A percentile compares a stretch with the other conserved stretches of the same genome.
phyloP scores from a whole-genome alignment of 2,888 invertebrate genomes.

The Scaptomyza caliginosa region DNA sequence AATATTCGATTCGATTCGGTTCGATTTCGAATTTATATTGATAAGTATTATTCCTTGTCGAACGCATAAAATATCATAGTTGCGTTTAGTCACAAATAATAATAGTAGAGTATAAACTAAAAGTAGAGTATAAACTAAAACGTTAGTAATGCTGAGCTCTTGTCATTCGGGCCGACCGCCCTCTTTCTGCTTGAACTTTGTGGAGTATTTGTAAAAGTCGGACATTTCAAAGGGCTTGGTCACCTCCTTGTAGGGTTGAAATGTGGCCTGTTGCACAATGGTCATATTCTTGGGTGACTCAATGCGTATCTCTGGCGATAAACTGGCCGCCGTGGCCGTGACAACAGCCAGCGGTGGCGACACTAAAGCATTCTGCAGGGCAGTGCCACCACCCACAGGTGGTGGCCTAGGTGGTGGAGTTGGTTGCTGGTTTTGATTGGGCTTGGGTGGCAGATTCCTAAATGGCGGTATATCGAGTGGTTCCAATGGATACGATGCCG shows the following conservation, averaged over 20 bases:
- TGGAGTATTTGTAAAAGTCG: slow-evolving; percentile 98
- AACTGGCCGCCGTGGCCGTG: slow-evolving; percentile 42
- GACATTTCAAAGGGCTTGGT: slow-evolving; percentile 99
- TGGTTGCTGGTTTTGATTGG: slow-evolving; percentile 67
- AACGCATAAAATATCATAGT: slow-evolving; percentile 17
- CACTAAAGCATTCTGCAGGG: slow-evolving; percentile 50
- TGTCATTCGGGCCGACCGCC: slow-evolving; percentile 65
- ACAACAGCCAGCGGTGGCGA: slow-evolving; percentile 55
- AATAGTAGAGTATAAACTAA: background rate
- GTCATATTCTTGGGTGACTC: slow-evolving; percentile 93
- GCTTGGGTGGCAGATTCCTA: slow-evolving; percentile 67
- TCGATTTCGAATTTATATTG: slow-evolving; percentile 2
- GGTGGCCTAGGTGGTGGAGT: slow-evolving; percentile 68
- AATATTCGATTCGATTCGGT: background rate
- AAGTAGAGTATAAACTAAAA: background rate
- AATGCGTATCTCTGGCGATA: slow-evolving; percentile 85
- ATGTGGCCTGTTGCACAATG: slow-evolving; percentile 93
- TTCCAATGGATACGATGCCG: slow-evolving; percentile 64
- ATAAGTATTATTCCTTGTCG: slow-evolving; percentile 5
- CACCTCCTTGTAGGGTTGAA: slow-evolving; percentile 95
- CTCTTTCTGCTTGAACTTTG: slow-evolving; percentile 91
- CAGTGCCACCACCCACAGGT: slow-evolving; percentile 45
- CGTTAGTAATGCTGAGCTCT: background rate
- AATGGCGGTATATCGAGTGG: slow-evolving; percentile 62
- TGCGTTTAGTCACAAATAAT: slow-evolving; percentile 12